A percentile compares a stretch with the other conserved stretches of the same genome.
Conservation (phyloP, 2,888 invertebrate species). For the Trichacis sp. region DNA sequence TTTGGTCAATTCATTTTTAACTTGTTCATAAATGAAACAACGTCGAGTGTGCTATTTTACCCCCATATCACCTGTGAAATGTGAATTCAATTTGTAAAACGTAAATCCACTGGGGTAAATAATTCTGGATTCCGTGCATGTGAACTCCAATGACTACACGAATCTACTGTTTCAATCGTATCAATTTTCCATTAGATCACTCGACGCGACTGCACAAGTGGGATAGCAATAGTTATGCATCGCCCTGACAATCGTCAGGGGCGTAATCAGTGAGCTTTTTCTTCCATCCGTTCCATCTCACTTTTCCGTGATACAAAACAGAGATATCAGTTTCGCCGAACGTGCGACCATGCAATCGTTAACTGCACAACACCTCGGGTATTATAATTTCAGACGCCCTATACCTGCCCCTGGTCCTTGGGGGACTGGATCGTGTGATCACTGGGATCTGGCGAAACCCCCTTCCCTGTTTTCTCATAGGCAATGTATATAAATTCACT, state of each 20-base stretch:
- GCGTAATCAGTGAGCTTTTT: slow-evolving; percentile 32
- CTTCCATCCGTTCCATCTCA: slow-evolving; percentile 26
- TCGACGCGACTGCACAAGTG: slow-evolving; percentile 31
- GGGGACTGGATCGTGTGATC: slow-evolving; percentile 38
- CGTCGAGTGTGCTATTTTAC: no score
- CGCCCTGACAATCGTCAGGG: slow-evolving; percentile 33
- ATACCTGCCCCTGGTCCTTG: slow-evolving; percentile 10
- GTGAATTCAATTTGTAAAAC: neutral
- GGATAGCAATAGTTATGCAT: slow-evolving; percentile 24
- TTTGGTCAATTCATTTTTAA: no score
- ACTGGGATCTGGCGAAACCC: slow-evolving; percentile 13
- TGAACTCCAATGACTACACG: slow-evolving; percentile 23
- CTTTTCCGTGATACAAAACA: slow-evolving; percentile 52
- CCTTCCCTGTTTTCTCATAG: slow-evolving; percentile 28
- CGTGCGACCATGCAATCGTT: slow-evolving; percentile 49
- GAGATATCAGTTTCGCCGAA: slow-evolving; percentile 58
- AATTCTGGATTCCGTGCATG: neutral
- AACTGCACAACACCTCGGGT: slow-evolving; percentile 57
- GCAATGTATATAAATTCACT: slow-evolving; percentile 23
- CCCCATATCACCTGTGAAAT: neutral
- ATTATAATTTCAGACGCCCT: slow-evolving; percentile 47
- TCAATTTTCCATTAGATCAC: slow-evolving; percentile 39
- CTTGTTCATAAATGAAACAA: no score
- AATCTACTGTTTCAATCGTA: slow-evolving; percentile 41
- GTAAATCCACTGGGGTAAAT: neutral